A percentile compares a stretch with the other conserved stretches of the same genome.
Evolutionary conservation across 2,888 invertebrate species (phyloP).

Genomic region (Tinea trinotella): DNA sequence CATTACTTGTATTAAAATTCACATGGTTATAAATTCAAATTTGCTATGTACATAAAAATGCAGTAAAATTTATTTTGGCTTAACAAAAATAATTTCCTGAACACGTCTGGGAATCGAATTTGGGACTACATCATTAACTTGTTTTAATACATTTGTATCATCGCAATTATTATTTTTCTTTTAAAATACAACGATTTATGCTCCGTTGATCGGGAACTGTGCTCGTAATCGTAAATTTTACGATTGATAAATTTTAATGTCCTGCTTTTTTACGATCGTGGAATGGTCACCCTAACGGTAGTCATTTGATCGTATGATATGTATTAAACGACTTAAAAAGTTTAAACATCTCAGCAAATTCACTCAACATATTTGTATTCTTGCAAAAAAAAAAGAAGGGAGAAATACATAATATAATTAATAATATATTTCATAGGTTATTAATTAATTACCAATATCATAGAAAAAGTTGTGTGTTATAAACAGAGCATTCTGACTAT

Average conservation of each 20-base stretch:
- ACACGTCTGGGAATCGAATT: neutral
- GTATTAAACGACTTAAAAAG: neutral
- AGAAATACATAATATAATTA: too few relatives aligned
- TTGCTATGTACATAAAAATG: neutral
- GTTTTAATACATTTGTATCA: neutral
- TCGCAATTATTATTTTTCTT: slow-evolving; percentile 5
- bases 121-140: neutral
- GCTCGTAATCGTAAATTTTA: slow-evolving; percentile 17
- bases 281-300: slow-evolving; percentile 17
- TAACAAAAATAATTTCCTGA: neutral
- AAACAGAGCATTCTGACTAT: neutral
- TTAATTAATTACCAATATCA: too few relatives aligned
- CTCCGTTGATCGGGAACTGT: neutral
- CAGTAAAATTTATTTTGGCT: neutral
- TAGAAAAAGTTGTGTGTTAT: too few relatives aligned
- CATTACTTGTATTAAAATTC: neutral
- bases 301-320: slow-evolving; percentile 1
- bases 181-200: slow-evolving; percentile 8
- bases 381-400: too few relatives aligned
- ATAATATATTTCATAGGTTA: too few relatives aligned
- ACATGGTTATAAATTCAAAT: neutral
- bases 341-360: too few relatives aligned
- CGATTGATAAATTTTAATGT: slow-evolving; percentile 16
- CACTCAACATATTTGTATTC: too few relatives aligned
- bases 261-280: slow-evolving; percentile 9